These are phyloP conservation scores for Ophion costatus DNA, from an alignment of 2,888 invertebrate species.

Conservation along the genomic window DNA sequence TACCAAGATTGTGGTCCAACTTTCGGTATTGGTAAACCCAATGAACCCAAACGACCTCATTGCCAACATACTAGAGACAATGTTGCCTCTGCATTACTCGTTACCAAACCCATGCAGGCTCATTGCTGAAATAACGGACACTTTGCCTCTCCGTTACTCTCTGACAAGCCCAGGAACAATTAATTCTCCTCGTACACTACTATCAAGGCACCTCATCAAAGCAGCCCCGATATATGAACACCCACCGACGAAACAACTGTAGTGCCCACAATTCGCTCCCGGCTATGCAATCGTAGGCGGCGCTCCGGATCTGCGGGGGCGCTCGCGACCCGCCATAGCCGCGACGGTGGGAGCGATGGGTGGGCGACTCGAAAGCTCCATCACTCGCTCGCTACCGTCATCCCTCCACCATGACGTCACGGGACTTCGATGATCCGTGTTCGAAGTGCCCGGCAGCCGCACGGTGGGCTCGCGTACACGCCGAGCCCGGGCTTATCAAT, in stretches of 20 bases:
- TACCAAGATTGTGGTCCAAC: too few species aligned
- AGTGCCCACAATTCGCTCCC: neutral
- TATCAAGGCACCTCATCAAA: too few species aligned
- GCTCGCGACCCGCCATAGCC: neutral
- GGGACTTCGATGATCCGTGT: conserved; percentile 40
- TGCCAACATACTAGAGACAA: too few species aligned
- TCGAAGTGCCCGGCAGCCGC: conserved; percentile 24
- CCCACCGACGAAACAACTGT: neutral
- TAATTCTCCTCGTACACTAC: too few species aligned
- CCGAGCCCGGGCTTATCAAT: conserved; percentile 68
- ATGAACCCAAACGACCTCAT: too few species aligned
- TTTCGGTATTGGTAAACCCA: too few species aligned
- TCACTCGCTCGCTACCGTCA: conserved; percentile 4
- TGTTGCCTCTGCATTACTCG: too few species aligned
- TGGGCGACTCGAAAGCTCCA: neutral
- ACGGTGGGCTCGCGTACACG: conserved; percentile 43
- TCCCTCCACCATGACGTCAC: conserved; percentile 46
- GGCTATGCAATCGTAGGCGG: neutral
- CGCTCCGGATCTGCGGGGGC: neutral
- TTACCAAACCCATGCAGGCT: too few species aligned
- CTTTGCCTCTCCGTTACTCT: too few species aligned
- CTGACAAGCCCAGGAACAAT: too few species aligned
- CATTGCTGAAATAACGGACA: too few species aligned
- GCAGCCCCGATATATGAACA: too few species aligned
- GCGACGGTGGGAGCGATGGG: neutral